Evolutionary conservation across 2,797 vertebrate genomes (phyloP).

Genomic region (Spondyliosoma cantharus): DNA sequence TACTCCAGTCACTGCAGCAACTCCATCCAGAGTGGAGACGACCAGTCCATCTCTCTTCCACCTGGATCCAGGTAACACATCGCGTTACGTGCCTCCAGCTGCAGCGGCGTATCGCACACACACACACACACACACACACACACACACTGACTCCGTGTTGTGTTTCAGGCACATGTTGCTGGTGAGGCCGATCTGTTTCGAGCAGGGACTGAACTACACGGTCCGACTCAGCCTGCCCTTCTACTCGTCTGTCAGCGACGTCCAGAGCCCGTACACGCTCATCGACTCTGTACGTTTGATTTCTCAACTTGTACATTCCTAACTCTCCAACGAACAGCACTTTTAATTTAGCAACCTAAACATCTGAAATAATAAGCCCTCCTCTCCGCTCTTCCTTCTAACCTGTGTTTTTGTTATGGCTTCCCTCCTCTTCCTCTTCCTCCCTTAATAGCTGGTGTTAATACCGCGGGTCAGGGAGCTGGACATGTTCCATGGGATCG

Average conservation of each 20-base stretch:
- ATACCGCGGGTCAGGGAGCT: conserved; percentile 92
- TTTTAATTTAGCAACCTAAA: too few species aligned
- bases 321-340: too few species aligned
- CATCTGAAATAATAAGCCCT: too few species aligned
- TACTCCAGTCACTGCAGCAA: conserved; percentile 85
- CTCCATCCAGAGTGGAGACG: conserved; percentile 88
- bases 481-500: conserved; percentile 90
- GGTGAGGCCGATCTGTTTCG: conserved; percentile 89
- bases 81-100: neutral
- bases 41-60: conserved; percentile 89
- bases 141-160: conserved; percentile 4
- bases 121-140: neutral
- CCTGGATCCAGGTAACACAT: conserved; percentile 90
- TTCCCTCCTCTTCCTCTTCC: neutral
- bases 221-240: conserved; percentile 88
- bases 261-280: conserved; percentile 90
- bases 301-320: too few species aligned
- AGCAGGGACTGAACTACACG: conserved; percentile 93
- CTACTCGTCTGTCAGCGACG: conserved; percentile 83
- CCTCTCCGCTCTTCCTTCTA: neutral
- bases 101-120: accelerated
- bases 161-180: conserved; percentile 89
- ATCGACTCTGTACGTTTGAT: conserved; percentile 88
- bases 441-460: conserved; percentile 88
- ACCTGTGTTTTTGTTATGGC: conserved; percentile 17